A percentile compares a stretch with the other conserved stretches of the same genome.
phyloP scores from a whole-genome alignment of 2,113 vertebrate species.

The Platichthys flesus region DNA sequence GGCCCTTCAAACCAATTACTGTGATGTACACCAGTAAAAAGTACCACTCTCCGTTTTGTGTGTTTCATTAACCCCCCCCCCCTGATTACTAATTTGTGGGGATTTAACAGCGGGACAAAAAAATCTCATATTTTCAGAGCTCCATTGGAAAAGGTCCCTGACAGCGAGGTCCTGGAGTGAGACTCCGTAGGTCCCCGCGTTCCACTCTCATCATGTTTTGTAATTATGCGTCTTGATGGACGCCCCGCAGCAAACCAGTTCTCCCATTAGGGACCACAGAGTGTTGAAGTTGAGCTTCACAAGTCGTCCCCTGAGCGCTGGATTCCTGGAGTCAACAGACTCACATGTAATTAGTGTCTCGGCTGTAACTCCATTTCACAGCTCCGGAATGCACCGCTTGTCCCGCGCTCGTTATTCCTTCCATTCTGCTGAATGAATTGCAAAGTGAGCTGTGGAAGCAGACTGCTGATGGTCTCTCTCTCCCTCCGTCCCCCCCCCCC shows the following conservation, averaged over 20 bases:
- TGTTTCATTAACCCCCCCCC: not conserved
- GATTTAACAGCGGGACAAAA: slow-evolving; percentile 19
- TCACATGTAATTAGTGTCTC: slow-evolving; percentile 64
- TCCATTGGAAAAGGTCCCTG: slow-evolving; percentile 1
- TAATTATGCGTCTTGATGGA: slow-evolving; percentile 51
- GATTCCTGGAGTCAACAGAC: slow-evolving; percentile 51
- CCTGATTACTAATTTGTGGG: not conserved
- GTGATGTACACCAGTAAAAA: no score
- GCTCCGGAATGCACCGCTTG: slow-evolving; percentile 13
- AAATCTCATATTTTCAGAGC: slow-evolving; percentile 11
- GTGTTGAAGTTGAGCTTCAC: slow-evolving; percentile 55
- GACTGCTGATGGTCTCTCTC: not conserved
- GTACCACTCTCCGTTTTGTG: not conserved
- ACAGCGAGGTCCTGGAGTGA: not conserved
- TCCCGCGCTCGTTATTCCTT: slow-evolving; percentile 18
- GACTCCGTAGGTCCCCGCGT: slow-evolving; percentile 8
- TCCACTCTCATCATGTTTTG: slow-evolving; percentile 45
- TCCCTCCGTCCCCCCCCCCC: no score
- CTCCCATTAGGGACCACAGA: slow-evolving; percentile 45
- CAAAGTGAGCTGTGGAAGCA: slow-evolving; percentile 34
- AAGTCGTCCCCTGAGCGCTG: slow-evolving; percentile 47
- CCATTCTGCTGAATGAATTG: slow-evolving; percentile 30
- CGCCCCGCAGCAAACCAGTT: slow-evolving; percentile 47
- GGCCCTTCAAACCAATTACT: no score
- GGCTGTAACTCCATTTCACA: slow-evolving; percentile 35